A percentile compares a stretch with the other conserved stretches of the same genome.
phyloP scores from a whole-genome alignment of 1,140 invertebrate species.

The Drosophila guanche region DNA sequence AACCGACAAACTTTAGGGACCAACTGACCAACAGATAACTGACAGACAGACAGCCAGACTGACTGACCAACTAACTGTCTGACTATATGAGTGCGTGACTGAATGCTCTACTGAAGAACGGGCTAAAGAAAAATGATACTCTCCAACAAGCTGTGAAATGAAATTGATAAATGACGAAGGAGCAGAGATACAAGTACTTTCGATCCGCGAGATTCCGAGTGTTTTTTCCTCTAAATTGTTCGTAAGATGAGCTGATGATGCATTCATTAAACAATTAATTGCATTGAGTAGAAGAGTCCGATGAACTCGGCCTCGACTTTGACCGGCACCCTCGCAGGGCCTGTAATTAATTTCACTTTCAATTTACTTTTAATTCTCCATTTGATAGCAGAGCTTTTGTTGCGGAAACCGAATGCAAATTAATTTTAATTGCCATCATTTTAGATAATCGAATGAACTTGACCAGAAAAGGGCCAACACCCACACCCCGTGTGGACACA shows the following conservation, averaged over 20 bases:
- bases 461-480: slow-evolving; percentile 28
- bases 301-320: slow-evolving; percentile 46
- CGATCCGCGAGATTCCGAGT: slow-evolving; percentile 6
- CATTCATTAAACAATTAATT: slow-evolving; percentile 61
- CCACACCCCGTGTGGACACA: neutral
- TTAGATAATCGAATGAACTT: slow-evolving; percentile 80
- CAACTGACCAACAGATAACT: slow-evolving; percentile 23
- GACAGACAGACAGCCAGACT: slow-evolving; percentile 16
- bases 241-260: slow-evolving; percentile 33
- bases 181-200: slow-evolving; percentile 7
- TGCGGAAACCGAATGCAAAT: slow-evolving; percentile 64
- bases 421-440: slow-evolving; percentile 79
- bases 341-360: slow-evolving; percentile 83
- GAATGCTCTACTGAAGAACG: slow-evolving; percentile 21
- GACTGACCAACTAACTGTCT: slow-evolving; percentile 13
- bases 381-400: slow-evolving; percentile 63
- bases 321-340: slow-evolving; percentile 40
- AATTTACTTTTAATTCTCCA: slow-evolving; percentile 75
- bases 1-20: slow-evolving; percentile 37
- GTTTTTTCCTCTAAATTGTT: slow-evolving; percentile 15
- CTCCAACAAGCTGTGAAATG: slow-evolving; percentile 42
- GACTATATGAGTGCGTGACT: slow-evolving; percentile 22
- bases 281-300: slow-evolving; percentile 30
- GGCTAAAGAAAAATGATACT: slow-evolving; percentile 70
- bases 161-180: slow-evolving; percentile 72